These are phyloP conservation scores for Talpa occidentalis DNA, from an alignment of 2,113 vertebrate species.

Conservation along the genomic window DNA sequence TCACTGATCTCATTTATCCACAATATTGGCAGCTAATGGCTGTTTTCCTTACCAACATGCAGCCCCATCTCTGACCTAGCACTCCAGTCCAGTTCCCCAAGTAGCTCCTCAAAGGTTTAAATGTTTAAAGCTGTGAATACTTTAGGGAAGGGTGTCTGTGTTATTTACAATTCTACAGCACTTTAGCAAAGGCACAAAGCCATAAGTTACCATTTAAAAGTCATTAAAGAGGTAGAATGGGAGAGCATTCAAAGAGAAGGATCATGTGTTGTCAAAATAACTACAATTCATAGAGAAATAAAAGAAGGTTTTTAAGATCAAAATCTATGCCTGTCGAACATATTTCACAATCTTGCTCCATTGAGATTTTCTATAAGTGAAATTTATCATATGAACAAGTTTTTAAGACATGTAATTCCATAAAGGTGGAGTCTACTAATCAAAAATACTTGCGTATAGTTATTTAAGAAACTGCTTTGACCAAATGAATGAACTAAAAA, in stretches of 20 bases:
- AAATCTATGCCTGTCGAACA: not conserved
- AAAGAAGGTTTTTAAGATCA: not conserved
- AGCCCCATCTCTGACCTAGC: not conserved
- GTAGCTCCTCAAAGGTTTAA: not conserved
- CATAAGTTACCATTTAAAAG: conserved; percentile 21
- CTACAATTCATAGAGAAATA: not conserved
- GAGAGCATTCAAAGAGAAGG: not conserved
- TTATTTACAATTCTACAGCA: not conserved
- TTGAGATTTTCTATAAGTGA: not conserved
- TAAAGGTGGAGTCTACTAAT: not conserved
- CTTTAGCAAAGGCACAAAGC: not conserved
- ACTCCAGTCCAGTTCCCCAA: not conserved
- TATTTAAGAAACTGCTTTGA: not conserved
- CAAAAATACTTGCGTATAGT: not conserved
- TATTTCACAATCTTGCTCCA: not conserved
- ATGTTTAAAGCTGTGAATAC: not conserved
- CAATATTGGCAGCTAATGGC: not conserved
- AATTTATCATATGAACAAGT: not conserved
- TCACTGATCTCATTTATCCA: not conserved
- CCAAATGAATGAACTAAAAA: no score
- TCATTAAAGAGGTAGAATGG: not conserved
- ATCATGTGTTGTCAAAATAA: conserved; percentile 51
- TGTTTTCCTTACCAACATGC: not conserved
- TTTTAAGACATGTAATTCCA: not conserved
- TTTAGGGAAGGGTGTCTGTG: not conserved